Base-by-base conservation (phyloP, 2,888 invertebrate genomes). In the Emesis castigata region DNA sequence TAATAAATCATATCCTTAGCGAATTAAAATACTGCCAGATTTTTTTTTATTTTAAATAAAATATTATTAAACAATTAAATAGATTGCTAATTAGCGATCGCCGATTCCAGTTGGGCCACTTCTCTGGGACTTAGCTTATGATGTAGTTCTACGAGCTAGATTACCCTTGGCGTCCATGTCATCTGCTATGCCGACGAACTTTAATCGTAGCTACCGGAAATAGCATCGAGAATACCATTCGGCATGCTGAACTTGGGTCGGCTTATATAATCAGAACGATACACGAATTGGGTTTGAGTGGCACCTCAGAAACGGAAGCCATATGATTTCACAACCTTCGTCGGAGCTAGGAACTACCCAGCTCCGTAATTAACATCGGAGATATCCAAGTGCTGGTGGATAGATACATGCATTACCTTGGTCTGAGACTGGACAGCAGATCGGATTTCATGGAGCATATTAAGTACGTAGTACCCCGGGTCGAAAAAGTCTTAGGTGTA, bases 281-380 rank as follows among this genome's bases (percentile, higher is more conserved):
- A 44, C n/a, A 44, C n/a, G 44, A n/a, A n/a, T 14, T 44, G 5
- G 44, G 44, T 44, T n/a, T n/a, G n/a, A n/a, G n/a, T n/a, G n/a
- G n/a, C n/a, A n/a, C n/a, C n/a, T n/a, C n/a, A 81, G 6, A 80
- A 34, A 71, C 80, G 16, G 79, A 83, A 65, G 79, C 77, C 29
- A 22, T 44, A 7, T 44, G 44, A n/a, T 44, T 44, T 5, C 44
- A 44, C 3, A 44, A 44, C 5, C n/a, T 44, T 14, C n/a, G n/a
- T n/a, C 14, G 44, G 44, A 2, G 5, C 44, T n/a, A 14, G n/a
- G 44, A 44, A 1, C 44, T n/a, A 44, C 44, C 44, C 1, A 7
- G 2, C n/a, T n/a, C 5, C 3, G 2, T 5, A 5, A n/a, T 44
- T 1, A 31, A 7, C 5, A 7, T 31, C n/a, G 44, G 5, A n/a